These are phyloP conservation scores for Sclerurus mexicanus DNA, from an alignment of 2,113 vertebrate species.

Conservation along the genomic window DNA sequence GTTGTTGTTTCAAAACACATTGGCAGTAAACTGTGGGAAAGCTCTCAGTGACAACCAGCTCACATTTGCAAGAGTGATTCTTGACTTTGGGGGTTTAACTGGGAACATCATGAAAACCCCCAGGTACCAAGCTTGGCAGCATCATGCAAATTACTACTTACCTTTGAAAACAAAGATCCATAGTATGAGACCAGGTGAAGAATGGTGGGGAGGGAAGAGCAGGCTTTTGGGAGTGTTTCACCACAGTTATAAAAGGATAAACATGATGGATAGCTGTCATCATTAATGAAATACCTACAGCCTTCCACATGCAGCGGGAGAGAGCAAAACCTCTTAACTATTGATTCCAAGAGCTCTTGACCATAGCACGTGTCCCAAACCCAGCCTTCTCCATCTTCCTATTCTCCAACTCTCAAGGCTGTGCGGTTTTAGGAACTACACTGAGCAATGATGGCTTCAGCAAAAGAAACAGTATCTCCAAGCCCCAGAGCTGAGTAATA, in stretches of 20 bases:
- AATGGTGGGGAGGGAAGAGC: fast-evolving
- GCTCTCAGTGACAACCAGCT: not conserved
- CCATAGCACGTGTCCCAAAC: not conserved
- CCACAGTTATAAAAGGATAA: not conserved
- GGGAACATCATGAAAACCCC: not conserved
- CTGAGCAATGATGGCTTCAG: not conserved
- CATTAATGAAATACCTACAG: not conserved
- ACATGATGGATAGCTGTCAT: not conserved
- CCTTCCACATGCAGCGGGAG: not conserved
- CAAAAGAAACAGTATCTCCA: not conserved
- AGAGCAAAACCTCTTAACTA: not conserved
- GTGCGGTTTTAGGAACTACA: not conserved
- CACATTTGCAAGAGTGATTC: fast-evolving
- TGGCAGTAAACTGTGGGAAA: not conserved
- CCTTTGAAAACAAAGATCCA: not conserved
- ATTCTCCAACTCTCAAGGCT: not conserved
- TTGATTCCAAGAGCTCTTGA: not conserved
- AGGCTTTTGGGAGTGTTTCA: not conserved
- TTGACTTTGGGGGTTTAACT: not conserved
- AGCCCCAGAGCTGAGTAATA: not conserved
- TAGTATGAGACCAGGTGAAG: not conserved
- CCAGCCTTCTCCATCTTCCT: not conserved
- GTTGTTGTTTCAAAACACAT: fast-evolving
- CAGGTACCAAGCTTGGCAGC: not conserved
- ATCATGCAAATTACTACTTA: not conserved